Evolutionary conservation across 2,888 invertebrate species (phyloP).

Genomic region (Coecobrya sp.): DNA sequence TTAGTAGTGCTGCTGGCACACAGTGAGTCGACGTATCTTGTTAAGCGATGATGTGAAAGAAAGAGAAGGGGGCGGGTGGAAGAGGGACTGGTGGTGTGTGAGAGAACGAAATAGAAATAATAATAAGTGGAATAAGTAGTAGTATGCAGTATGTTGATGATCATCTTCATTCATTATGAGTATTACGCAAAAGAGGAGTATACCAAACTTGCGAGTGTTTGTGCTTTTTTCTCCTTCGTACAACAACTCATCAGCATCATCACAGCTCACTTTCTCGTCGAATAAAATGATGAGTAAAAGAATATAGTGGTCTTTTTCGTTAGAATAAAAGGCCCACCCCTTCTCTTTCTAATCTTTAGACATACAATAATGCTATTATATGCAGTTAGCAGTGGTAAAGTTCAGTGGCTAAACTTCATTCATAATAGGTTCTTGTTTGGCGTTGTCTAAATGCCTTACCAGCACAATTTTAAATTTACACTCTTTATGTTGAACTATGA

Average conservation of each 20-base stretch:
- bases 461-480: constrained; percentile 8
- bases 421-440: background rate
- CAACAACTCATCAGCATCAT: constrained; percentile 29
- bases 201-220: constrained; percentile 47
- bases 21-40: constrained; percentile 30
- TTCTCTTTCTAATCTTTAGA: constrained; percentile 3
- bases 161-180: constrained; percentile 60
- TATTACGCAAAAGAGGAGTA: constrained; percentile 72
- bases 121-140: constrained; percentile 44
- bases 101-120: constrained; percentile 49
- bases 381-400: no score
- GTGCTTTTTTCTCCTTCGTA: constrained; percentile 22
- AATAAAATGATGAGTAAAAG: constrained; percentile 38
- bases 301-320: constrained; percentile 14
- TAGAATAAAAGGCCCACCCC: background rate
- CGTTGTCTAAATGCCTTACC: background rate
- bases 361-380: no score
- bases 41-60: constrained; percentile 34
- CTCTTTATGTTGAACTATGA: background rate
- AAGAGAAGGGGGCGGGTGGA: constrained; percentile 12
- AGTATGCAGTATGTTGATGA: constrained; percentile 49
- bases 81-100: background rate
- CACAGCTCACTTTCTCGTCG: constrained; percentile 7
- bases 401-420: background rate
- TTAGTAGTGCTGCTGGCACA: constrained; percentile 27